Evolutionary conservation across 2,113 vertebrate species (phyloP), one percentile per base, ranked within the genome.

Genomic region (Psittacula cyanocephala): DNA sequence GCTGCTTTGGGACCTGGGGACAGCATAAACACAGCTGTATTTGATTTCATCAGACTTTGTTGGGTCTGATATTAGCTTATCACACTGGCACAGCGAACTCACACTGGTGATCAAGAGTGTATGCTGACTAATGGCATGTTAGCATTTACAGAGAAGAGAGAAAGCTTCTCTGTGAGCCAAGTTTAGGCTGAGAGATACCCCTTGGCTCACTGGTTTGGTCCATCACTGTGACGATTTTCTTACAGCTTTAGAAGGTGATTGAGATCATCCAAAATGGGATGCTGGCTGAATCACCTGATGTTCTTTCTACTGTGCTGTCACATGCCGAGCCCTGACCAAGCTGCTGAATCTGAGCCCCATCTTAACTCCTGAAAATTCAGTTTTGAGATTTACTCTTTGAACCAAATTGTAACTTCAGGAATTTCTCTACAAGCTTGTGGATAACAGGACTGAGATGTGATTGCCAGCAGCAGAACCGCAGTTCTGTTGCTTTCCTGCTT

Each of bases 41-140:
- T 55, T 62, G 55, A 44, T 6, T 87, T 91, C 11, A 12, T 15
- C 57, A 44, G 74, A 4, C 22, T 75, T 70, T n/a, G 2, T 9
- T 43, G 49, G 6, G 28, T 88, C 53, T 9, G 14, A 8, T 50
- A 24, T 60, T 57, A 41, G 7, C 28, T 49, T 80, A 3, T 44
- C 27, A 2, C 29, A 3, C 14, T 44, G 75, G 46, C 22, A 8
- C 37, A 80, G 63, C 0, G 1, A 64, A 7, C 29, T 44, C 25
- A 28, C 6, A 1, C 33, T 37, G 64, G n/a, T 57, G 31, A 62
- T 44, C 33, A 7, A 2, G 1, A 57, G 15, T 1, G 2, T 55
- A 29, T 60, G 28, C 64, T 47, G 37, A 43, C 31, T 60, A 50
- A 35, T 52, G 67, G 22, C 67, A 65, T 0, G 0, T 44, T 75